A percentile compares a stretch with the other conserved stretches of the same genome.
Conservation (phyloP, 1,140 invertebrate genomes). For the Macrosteles quadrilineatus region DNA sequence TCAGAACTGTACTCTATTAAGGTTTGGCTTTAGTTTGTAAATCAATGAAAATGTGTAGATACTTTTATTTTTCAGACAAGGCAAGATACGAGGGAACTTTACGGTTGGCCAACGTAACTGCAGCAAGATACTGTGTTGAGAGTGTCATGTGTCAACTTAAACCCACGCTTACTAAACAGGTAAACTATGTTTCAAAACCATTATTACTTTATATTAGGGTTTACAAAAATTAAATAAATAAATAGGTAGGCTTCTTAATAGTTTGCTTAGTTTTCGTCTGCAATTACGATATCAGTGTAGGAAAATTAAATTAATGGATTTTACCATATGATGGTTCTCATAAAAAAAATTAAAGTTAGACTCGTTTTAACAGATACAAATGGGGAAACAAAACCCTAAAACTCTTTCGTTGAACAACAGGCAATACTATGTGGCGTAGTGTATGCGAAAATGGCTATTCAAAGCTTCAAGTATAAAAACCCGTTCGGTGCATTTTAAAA, state of each 20-base stretch:
- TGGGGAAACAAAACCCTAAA: too few species aligned
- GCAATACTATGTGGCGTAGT: too few species aligned
- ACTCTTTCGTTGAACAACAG: too few species aligned
- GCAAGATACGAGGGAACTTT: slow-evolving; percentile 19
- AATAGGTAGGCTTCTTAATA: neutral
- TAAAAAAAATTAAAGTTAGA: too few species aligned
- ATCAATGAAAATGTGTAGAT: too few species aligned
- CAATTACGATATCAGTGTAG: neutral
- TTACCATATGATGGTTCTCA: too few species aligned
- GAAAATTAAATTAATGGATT: neutral
- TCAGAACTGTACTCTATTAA: too few species aligned
- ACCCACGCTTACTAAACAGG: slow-evolving; percentile 16
- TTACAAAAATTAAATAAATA: neutral
- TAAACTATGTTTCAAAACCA: neutral
- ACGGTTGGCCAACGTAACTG: slow-evolving; percentile 5
- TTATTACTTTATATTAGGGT: neutral
- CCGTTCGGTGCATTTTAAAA: too few species aligned
- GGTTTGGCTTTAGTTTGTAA: too few species aligned
- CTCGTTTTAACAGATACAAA: too few species aligned
- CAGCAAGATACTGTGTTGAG: neutral
- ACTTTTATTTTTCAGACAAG: neutral
- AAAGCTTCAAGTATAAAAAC: too few species aligned
- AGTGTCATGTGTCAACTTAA: neutral
- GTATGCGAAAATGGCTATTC: too few species aligned
- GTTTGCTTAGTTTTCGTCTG: neutral